A percentile compares a stretch with the other conserved stretches of the same genome.
Evolutionary conservation across 2,888 invertebrate genomes (phyloP).

Genomic region (Mechanitis mazaeus): DNA sequence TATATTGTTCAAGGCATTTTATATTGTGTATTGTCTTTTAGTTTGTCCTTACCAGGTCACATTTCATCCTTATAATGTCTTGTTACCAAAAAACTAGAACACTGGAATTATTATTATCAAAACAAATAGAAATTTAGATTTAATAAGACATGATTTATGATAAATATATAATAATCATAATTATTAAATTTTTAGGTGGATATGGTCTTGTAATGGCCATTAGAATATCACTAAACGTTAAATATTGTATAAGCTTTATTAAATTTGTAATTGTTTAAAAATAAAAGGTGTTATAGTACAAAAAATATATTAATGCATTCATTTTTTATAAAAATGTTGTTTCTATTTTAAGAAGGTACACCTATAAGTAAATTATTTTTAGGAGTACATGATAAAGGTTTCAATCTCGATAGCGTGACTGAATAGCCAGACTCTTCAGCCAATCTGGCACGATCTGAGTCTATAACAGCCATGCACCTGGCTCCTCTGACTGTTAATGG

Average conservation of each 20-base stretch:
- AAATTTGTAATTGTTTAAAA: constrained; percentile 16
- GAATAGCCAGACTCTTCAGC: constrained; percentile 86
- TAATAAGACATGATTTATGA: too few relatives aligned
- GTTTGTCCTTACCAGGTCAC: too few relatives aligned
- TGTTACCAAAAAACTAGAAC: too few relatives aligned
- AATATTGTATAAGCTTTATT: not conserved
- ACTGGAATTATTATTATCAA: too few relatives aligned
- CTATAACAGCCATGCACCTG: constrained; percentile 91
- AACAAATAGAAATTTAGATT: too few relatives aligned
- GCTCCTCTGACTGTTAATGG: constrained; percentile 85
- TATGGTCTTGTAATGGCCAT: too few relatives aligned
- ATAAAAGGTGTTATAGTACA: constrained; percentile 29
- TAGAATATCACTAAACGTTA: too few relatives aligned
- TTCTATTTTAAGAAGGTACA: constrained; percentile 43
- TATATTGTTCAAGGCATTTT: not conserved
- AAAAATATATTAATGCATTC: constrained; percentile 25
- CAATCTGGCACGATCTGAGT: constrained; percentile 87
- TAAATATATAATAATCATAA: too few relatives aligned
- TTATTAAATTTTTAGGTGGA: too few relatives aligned
- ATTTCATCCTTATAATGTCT: too few relatives aligned
- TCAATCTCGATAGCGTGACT: constrained; percentile 84
- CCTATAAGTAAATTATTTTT: constrained; percentile 93
- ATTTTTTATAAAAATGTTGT: constrained; percentile 28
- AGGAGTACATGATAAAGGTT: constrained; percentile 90
- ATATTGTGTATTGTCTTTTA: not conserved